Base-by-base conservation (phyloP, 2,797 vertebrate genomes). In the Onychomys torridus region DNA sequence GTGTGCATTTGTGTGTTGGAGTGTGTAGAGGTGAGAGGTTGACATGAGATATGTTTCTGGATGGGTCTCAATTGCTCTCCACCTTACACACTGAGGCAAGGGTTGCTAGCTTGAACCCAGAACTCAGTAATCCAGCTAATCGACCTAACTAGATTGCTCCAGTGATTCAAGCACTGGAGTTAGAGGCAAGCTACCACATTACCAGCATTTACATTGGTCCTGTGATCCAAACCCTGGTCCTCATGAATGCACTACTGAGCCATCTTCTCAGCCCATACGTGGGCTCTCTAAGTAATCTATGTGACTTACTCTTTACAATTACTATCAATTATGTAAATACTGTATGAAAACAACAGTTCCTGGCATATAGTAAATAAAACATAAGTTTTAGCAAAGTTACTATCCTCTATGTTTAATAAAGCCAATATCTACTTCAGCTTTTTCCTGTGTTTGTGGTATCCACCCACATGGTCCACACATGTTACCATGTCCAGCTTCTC, bases 251-350 rank as follows among this genome's bases (percentile, higher is more conserved):
- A 59, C 57, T 59, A 63, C 11, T 14, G 63, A 69, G 46, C 19
- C 34, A n/a, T n/a, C 52, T 43, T 59, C 85, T 37, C 69, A 75
- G 37, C 10, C 49, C 85, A 55, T 6, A n/a, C 7, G 13, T 34
- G 43, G 19, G 46, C 43, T 77, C 94, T 87, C 73, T 52, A 16
- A 49, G 37, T 83, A 89, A 14, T 90, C 78, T 71, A 71, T 52
- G 93, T 90, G 52, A 90, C 61, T 93, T 85, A 69, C 83, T 55
- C 21, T 90, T 91, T 78, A 69, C 2, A 81, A 52, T 1, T 91
- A 46, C 43, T 83, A 37, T 73, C 71, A 91, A 16, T 65, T 75
- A n/a, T 0, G 27, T 67, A 96, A 88, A 84, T 84, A 78, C 57
- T 86, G 77, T 16, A 81, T n/a, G 81, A 52, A 57, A 71, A 90